A percentile compares a stretch with the other conserved stretches of the same genome.
Evolutionary conservation across 2,888 invertebrate genomes (phyloP).

Genomic region (Sesia bembeciformis): DNA sequence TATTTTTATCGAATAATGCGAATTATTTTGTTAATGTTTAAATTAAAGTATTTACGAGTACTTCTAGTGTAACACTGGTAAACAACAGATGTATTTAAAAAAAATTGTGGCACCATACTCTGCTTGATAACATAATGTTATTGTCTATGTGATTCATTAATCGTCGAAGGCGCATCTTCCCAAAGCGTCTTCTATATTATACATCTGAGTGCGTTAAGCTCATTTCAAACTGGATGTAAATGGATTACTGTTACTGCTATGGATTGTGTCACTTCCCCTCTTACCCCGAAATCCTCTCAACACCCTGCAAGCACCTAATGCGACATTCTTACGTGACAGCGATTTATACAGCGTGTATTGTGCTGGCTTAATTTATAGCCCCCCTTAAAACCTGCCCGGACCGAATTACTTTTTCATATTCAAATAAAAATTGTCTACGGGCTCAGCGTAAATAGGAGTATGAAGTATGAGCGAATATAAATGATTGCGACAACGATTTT

Average conservation of each 20-base stretch:
- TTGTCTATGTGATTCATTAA: too few species aligned
- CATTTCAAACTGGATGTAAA: too few species aligned
- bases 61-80: too few species aligned
- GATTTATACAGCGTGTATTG: slow-evolving; percentile 70
- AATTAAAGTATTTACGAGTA: too few species aligned
- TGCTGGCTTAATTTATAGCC: slow-evolving; percentile 59
- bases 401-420: slow-evolving; percentile 48
- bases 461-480: not conserved
- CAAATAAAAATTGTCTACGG: slow-evolving; percentile 29
- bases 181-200: too few species aligned
- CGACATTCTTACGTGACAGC: slow-evolving; percentile 72
- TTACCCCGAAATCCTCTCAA: not conserved
- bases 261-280: not conserved
- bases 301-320: slow-evolving; percentile 40
- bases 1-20: too few species aligned
- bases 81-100: too few species aligned
- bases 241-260: not conserved
- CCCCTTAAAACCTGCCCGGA: slow-evolving; percentile 46
- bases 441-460: not conserved
- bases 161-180: too few species aligned
- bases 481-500: not conserved
- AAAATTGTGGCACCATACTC: too few species aligned
- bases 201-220: too few species aligned
- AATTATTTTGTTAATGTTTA: too few species aligned
- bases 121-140: too few species aligned